These are phyloP conservation scores for Spinus olivaceus DNA, from an alignment of 2,797 vertebrate species.

Conservation along the genomic window DNA sequence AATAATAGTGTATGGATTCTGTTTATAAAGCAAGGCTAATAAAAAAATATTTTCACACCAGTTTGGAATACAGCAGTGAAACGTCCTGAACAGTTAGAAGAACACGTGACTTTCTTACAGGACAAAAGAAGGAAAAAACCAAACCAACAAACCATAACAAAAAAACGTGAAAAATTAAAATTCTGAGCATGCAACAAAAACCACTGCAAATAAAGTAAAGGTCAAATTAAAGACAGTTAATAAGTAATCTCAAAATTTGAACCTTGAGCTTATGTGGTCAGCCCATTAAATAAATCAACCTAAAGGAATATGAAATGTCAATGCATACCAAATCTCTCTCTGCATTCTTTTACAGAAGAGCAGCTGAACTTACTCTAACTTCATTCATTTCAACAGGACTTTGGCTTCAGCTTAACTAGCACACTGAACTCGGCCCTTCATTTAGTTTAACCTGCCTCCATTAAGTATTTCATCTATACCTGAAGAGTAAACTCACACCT, in stretches of 20 bases:
- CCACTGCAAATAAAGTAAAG: background rate
- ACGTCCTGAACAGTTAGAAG: background rate
- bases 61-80: background rate
- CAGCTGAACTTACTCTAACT: background rate
- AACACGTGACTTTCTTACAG: rapidly evolving
- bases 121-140: background rate
- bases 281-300: background rate
- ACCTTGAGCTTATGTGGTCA: background rate
- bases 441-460: background rate
- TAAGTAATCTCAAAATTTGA: slow-evolving; percentile 40
- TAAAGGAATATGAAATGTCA: background rate
- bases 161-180: background rate
- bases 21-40: background rate
- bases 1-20: background rate
- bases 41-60: background rate
- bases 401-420: background rate
- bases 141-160: background rate
- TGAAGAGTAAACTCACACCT: background rate
- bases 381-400: background rate
- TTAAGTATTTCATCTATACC: background rate
- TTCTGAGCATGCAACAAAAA: background rate
- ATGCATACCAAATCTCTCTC: background rate
- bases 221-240: slow-evolving; percentile 43
- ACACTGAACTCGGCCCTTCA: background rate
- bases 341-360: background rate